These are phyloP conservation scores for Procavia capensis DNA, from an alignment of 2,113 vertebrate genomes.

Conservation along the genomic window DNA sequence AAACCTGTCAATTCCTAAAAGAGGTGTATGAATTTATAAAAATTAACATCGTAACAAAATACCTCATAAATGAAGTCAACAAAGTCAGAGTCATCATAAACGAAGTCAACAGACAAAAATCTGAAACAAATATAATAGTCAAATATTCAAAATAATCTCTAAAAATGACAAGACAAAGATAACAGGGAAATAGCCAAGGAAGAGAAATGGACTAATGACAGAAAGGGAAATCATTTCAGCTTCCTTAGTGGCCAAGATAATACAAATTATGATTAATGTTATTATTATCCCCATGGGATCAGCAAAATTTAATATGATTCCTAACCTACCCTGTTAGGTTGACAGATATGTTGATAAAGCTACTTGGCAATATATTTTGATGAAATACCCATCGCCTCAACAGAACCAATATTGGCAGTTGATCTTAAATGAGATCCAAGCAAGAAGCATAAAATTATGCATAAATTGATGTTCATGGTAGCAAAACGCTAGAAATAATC, in stretches of 20 bases:
- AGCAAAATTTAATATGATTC: not conserved
- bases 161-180: not conserved
- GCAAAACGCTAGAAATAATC: not conserved
- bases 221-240: not conserved
- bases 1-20: not conserved
- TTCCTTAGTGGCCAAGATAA: not conserved
- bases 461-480: not conserved
- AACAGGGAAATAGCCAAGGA: not conserved
- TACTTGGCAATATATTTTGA: not conserved
- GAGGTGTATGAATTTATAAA: not conserved
- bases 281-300: not conserved
- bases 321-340: not conserved
- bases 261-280: not conserved
- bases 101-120: not conserved
- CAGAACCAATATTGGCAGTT: not conserved
- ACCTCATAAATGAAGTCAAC: not conserved
- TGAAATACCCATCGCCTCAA: not conserved
- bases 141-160: not conserved
- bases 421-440: not conserved
- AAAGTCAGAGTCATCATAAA: not conserved
- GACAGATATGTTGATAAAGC: not conserved
- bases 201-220: not conserved
- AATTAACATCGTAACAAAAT: not conserved
- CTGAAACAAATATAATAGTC: not conserved
- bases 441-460: not conserved